Conservation (phyloP, 2,113 vertebrate species). For the Rafetus swinhoei region DNA sequence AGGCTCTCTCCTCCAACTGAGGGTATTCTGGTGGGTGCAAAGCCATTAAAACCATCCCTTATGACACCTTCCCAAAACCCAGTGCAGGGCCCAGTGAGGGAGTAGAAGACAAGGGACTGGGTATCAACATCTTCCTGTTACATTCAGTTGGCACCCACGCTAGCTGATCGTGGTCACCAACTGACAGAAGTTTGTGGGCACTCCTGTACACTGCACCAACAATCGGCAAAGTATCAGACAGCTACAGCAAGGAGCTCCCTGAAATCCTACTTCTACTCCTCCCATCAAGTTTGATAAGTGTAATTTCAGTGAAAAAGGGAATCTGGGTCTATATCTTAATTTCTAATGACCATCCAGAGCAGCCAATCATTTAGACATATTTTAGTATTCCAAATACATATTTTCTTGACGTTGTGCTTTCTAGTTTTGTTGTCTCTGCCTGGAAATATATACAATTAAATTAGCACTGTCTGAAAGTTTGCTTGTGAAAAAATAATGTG, state of each 20-base stretch:
- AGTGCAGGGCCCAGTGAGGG: background rate
- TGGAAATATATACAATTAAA: background rate
- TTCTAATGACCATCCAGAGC: background rate
- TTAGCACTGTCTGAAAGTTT: background rate
- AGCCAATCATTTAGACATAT: background rate
- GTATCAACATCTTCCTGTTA: background rate
- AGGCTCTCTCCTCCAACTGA: background rate
- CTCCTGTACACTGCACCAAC: background rate
- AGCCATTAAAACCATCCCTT: background rate
- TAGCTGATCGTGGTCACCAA: background rate
- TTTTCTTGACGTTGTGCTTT: slow-evolving; percentile 3
- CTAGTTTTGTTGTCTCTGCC: background rate
- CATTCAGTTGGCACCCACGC: background rate
- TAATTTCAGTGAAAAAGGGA: background rate
- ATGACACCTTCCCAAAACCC: background rate
- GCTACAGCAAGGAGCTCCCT: background rate
- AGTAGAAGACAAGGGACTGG: background rate
- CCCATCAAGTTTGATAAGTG: background rate
- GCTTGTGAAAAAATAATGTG: slow-evolving; percentile 9
- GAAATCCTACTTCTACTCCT: background rate
- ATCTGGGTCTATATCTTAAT: background rate
- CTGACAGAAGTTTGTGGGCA: background rate
- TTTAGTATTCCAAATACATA: background rate
- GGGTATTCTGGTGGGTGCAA: background rate
- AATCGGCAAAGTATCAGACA: background rate